Evolutionary conservation across 2,797 vertebrate genomes (phyloP).

Genomic region (Oryzias dopingdopingensis): DNA sequence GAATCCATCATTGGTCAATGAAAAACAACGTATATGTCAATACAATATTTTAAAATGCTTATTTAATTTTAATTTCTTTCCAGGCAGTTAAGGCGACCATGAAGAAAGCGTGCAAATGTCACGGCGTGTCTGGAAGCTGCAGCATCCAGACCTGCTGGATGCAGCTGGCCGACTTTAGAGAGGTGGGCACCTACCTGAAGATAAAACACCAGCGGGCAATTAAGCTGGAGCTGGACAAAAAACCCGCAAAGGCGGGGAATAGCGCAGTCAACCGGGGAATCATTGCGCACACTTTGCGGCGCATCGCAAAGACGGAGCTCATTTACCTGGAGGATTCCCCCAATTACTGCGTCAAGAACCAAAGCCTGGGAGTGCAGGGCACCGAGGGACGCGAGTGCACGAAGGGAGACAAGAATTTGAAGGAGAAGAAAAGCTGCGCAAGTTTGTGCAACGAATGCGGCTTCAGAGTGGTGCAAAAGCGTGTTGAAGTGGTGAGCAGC

Average conservation of each 20-base stretch:
- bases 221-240: constrained; percentile 93
- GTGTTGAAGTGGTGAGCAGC: constrained; percentile 82
- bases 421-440: constrained; percentile 88
- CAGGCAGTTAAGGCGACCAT: constrained; percentile 91
- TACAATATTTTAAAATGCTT: background rate
- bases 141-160: constrained; percentile 97
- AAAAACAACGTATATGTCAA: background rate
- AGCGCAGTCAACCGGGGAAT: constrained; percentile 86
- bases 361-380: constrained; percentile 85
- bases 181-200: constrained; percentile 90
- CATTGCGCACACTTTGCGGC: constrained; percentile 79
- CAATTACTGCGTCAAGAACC: constrained; percentile 89
- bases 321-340: constrained; percentile 93
- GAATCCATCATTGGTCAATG: background rate
- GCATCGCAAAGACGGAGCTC: constrained; percentile 81
- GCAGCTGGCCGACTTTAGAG: constrained; percentile 90
- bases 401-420: constrained; percentile 77
- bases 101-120: constrained; percentile 93
- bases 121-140: constrained; percentile 96
- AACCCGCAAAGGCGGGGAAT: constrained; percentile 83
- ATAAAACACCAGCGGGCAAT: constrained; percentile 86
- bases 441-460: constrained; percentile 90
- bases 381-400: constrained; percentile 93
- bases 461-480: constrained; percentile 84
- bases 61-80: constrained; percentile 2